phyloP scores from a whole-genome alignment of 2,888 invertebrate species.

The Seira ritae region DNA sequence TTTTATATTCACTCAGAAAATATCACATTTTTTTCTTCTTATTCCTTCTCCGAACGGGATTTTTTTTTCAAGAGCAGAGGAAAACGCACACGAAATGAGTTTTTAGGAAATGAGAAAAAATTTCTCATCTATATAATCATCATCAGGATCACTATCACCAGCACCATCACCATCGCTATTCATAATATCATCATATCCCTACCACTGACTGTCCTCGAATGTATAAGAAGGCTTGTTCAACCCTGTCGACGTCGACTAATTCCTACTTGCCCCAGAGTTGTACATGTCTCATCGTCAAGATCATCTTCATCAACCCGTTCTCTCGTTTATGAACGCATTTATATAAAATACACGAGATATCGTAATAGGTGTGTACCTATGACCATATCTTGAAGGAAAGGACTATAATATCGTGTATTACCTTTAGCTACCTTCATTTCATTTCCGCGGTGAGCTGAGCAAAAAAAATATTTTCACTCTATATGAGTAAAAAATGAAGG shows the following conservation, averaged over 20 bases:
- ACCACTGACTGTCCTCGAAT: not conserved
- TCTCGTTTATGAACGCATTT: not conserved
- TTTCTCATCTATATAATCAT: conserved; percentile 52
- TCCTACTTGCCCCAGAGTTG: conserved; percentile 59
- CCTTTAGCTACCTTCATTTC: conserved; percentile 18
- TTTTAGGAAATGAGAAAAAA: conserved; percentile 60
- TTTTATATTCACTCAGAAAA: no score
- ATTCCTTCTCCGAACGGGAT: not conserved
- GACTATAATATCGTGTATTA: not conserved
- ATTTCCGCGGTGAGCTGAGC: conserved; percentile 21
- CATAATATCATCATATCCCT: conserved; percentile 34
- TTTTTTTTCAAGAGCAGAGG: conserved; percentile 18
- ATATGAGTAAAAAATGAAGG: not conserved
- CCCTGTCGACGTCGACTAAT: conserved; percentile 50
- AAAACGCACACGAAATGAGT: conserved; percentile 55
- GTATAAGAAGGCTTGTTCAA: conserved; percentile 46
- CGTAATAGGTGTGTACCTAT: no score
- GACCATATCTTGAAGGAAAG: not conserved
- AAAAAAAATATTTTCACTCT: not conserved
- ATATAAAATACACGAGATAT: not conserved
- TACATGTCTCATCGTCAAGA: conserved; percentile 60
- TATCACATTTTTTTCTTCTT: no score
- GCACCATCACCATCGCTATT: conserved; percentile 43
- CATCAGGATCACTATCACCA: conserved; percentile 18
- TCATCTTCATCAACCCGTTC: conserved; percentile 32